Conservation (phyloP, 2,888 invertebrate genomes). For the Oxystoma pomonae region DNA sequence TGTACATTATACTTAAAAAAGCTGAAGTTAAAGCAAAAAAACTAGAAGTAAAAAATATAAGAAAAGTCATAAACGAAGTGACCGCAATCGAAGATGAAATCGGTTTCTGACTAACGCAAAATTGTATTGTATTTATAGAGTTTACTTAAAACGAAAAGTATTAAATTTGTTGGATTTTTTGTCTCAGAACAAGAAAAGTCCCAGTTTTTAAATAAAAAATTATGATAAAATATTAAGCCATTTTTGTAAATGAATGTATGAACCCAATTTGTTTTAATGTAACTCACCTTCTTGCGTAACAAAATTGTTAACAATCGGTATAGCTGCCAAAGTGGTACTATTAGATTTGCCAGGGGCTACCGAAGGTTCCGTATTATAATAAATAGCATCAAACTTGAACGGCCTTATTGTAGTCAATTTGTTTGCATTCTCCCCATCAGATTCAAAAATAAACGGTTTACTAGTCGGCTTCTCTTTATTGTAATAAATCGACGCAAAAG, state of each 20-base stretch:
- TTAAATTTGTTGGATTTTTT: too few relatives aligned
- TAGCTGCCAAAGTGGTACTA: not conserved
- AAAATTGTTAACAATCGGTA: constrained; percentile 40
- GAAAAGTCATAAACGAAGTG: too few relatives aligned
- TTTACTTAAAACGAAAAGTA: too few relatives aligned
- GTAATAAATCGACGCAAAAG: constrained; percentile 32
- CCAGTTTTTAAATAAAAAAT: too few relatives aligned
- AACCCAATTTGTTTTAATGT: not conserved
- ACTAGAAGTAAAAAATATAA: too few relatives aligned
- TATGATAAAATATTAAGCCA: too few relatives aligned
- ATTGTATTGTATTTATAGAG: too few relatives aligned
- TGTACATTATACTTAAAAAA: too few relatives aligned
- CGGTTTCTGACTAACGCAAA: too few relatives aligned
- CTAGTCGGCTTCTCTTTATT: constrained; percentile 29
- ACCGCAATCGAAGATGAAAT: too few relatives aligned
- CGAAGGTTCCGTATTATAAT: not conserved
- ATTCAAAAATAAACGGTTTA: not conserved
- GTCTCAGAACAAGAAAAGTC: too few relatives aligned
- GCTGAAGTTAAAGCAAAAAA: too few relatives aligned
- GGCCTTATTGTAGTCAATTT: constrained; percentile 22
- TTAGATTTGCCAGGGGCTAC: not conserved
- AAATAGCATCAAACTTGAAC: not conserved
- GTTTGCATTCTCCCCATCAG: constrained; percentile 3
- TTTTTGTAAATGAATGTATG: not conserved
- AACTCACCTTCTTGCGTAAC: constrained; percentile 53